phyloP scores from a whole-genome alignment of 30 jellyfish, hydroid and myxozoan species.

The Haliclystus octoradiatus region DNA sequence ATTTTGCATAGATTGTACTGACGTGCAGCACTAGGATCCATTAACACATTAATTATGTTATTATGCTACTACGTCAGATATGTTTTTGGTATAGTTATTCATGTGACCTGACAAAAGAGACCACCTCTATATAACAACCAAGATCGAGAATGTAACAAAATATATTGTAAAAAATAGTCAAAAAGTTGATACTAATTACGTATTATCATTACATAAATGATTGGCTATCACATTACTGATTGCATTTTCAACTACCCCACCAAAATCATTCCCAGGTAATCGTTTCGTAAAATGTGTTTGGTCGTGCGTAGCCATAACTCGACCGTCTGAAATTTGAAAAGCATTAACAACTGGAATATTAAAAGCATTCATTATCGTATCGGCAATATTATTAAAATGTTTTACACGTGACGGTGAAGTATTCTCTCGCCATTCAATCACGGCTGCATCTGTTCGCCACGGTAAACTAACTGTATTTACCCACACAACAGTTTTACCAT shows the following conservation, averaged over 20 bases:
- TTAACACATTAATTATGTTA: too few relatives aligned
- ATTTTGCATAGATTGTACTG: too few relatives aligned
- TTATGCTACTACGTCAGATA: too few relatives aligned
- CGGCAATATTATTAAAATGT: conserved; percentile 61
- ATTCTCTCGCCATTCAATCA: conserved; percentile 81
- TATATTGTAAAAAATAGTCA: too few relatives aligned
- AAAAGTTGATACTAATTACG: background rate
- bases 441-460: conserved; percentile 89
- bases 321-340: conserved; percentile 69
- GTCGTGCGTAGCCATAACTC: conserved; percentile 86
- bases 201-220: conserved; percentile 38
- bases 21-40: too few relatives aligned
- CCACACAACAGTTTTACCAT: conserved; percentile 62
- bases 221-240: conserved; percentile 52
- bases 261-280: conserved; percentile 84
- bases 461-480: conserved; percentile 85
- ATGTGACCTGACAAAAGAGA: too few relatives aligned
- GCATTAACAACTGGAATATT: conserved; percentile 77
- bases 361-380: conserved; percentile 26
- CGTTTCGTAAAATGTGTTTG: conserved; percentile 79
- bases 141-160: too few relatives aligned
- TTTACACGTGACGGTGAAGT: conserved; percentile 85
- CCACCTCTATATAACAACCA: too few relatives aligned
- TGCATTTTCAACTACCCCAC: conserved; percentile 94
- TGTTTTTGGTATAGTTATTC: too few relatives aligned